phyloP scores from a whole-genome alignment of 2,888 invertebrate genomes.

The Didymodactylos carnosus region DNA sequence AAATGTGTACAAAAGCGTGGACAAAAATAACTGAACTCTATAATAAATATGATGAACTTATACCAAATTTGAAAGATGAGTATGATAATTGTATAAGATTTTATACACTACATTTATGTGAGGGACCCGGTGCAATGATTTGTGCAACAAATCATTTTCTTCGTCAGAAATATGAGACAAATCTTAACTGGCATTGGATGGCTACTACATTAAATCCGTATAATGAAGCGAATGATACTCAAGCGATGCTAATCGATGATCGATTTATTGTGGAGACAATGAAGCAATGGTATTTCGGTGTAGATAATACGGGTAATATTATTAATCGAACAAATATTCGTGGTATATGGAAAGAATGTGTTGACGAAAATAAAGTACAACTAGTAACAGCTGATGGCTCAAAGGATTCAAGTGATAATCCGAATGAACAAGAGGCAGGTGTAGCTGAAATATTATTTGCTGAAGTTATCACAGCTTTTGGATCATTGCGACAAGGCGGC shows the following conservation, averaged over 20 bases:
- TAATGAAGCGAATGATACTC: conserved; percentile 57
- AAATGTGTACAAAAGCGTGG: too few relatives aligned
- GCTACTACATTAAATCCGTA: conserved; percentile 73
- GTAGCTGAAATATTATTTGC: conserved; percentile 61
- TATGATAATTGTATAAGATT: too few relatives aligned
- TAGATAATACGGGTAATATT: conserved; percentile 64
- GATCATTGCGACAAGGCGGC: conserved; percentile 51
- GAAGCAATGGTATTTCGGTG: conserved; percentile 67
- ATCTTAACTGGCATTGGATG: too few relatives aligned
- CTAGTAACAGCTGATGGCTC: conserved; percentile 78
- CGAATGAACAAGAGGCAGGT: conserved; percentile 62
- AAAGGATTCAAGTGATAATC: conserved; percentile 61
- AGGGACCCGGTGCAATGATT: too few relatives aligned
- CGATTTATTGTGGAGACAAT: conserved; percentile 52
- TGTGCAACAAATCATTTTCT: too few relatives aligned
- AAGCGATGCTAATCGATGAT: conserved; percentile 55
- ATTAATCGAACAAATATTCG: conserved; percentile 50
- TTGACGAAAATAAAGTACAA: conserved; percentile 18
- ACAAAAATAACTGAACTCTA: too few relatives aligned
- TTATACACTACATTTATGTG: too few relatives aligned
- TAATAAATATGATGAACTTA: too few relatives aligned
- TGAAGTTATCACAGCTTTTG: conserved; percentile 57
- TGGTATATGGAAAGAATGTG: conserved; percentile 34
- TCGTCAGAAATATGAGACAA: too few relatives aligned
- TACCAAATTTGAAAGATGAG: too few relatives aligned